Base-by-base conservation (phyloP, 2,113 vertebrate genomes). In the Ciconia maguari region DNA sequence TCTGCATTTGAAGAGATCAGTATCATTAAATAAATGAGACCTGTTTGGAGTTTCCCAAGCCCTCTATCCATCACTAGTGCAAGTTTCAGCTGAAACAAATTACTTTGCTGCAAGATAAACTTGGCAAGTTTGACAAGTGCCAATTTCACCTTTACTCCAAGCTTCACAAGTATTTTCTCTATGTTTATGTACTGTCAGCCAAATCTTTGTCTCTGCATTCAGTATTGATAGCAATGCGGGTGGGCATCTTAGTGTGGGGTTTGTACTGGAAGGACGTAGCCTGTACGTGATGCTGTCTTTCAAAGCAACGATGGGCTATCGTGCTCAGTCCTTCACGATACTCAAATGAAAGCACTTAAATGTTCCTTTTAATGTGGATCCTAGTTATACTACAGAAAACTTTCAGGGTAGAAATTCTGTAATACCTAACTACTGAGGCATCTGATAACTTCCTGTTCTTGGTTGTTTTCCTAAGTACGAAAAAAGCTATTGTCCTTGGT, bases 181-280 rank as follows among this genome's bases (percentile, higher is more conserved):
- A 25, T n/a, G 17, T 17, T 48, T 16, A 7, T 0, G 38, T 46
- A 10, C 42, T 9, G 11, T 6, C 68, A 48, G 51, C 29, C 57
- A 38, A 4, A 20, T 42, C 17, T 24, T 8, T 10, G 0, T 24
- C 3, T 7, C 30, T 49, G 61, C 29, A 3, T 5, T 36, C 14
- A 1, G 19, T 34, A 17, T 1, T 4, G 30, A 4, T 0, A 15
- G 25, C 3, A 3, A 14, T 4, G 44, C 62, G 24, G n/a, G 26
- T 2, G 38, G 38, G 38, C 38, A 38, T 38, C 38, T 38, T 0
- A 19, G 46, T 0, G 12, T 4, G 21, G 42, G 20, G 1, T 44
- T 36, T 6, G 8, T 2, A 7, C 55, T 16, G 55, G 5, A 6
- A 7, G 17, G 1, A 5, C 15, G 24, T 1, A 29, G 62, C 71